These are phyloP conservation scores for Hoplodrina blanda DNA, from an alignment of 2,888 invertebrate genomes.

Conservation along the genomic window DNA sequence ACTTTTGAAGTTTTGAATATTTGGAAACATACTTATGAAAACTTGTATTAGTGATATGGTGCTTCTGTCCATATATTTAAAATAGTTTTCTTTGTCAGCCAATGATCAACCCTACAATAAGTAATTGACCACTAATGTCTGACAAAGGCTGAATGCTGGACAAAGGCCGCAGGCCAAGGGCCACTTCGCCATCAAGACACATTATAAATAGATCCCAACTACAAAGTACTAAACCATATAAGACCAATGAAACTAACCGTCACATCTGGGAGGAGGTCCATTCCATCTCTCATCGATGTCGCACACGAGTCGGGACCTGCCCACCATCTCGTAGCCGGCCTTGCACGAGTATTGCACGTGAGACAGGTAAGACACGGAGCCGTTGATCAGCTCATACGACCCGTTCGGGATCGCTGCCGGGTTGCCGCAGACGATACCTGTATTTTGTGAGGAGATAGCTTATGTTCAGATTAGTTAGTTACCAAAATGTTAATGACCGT, in stretches of 20 bases:
- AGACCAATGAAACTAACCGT: conserved; percentile 89
- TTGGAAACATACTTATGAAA: no score
- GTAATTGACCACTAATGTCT: no score
- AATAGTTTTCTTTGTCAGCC: no score
- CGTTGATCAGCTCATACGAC: conserved; percentile 94
- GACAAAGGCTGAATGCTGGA: no score
- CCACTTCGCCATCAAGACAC: no score
- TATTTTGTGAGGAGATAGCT: conserved; percentile 33
- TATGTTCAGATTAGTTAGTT: neutral
- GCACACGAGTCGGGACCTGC: conserved; percentile 95
- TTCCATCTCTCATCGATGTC: conserved; percentile 98
- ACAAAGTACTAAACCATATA: no score
- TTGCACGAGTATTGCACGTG: conserved; percentile 96
- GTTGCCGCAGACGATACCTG: conserved; percentile 97
- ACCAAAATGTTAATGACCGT: neutral
- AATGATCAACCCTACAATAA: no score
- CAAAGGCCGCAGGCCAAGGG: no score
- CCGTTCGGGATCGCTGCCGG: conserved; percentile 97
- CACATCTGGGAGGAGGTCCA: conserved; percentile 97
- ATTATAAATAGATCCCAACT: no score
- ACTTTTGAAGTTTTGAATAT: no score
- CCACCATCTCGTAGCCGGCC: conserved; percentile 96
- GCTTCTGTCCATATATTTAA: no score
- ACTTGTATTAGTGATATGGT: no score
- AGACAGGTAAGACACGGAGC: conserved; percentile 96